A percentile compares a stretch with the other conserved stretches of the same genome.
phyloP scores from a whole-genome alignment of 2,113 vertebrate genomes.

The Galemys pyrenaicus region DNA sequence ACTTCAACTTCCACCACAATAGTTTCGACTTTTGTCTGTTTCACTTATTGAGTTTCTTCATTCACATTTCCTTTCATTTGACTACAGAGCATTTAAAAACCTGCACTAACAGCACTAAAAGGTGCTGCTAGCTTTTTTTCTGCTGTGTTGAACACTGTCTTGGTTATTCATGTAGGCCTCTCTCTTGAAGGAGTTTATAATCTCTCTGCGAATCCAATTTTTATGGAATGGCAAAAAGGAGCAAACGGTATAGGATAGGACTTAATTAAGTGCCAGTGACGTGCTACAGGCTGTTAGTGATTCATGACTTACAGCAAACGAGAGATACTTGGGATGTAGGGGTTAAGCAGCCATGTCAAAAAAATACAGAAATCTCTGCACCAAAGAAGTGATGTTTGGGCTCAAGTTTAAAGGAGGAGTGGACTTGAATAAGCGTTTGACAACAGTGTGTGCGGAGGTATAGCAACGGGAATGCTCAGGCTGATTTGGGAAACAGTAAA shows the following conservation, averaged over 20 bases:
- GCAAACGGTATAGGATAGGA: background rate
- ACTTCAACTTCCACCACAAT: background rate
- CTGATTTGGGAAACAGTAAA: constrained; percentile 42
- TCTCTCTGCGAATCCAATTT: constrained; percentile 6
- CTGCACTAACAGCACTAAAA: background rate
- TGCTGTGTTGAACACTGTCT: background rate
- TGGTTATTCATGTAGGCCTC: background rate
- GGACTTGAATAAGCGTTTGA: background rate
- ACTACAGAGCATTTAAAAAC: constrained; percentile 19
- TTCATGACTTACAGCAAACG: background rate
- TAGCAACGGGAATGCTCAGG: background rate
- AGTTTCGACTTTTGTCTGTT: background rate
- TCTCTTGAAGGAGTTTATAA: background rate
- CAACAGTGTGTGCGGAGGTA: background rate
- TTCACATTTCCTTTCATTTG: constrained; percentile 8
- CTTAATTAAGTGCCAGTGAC: background rate
- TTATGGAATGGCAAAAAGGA: constrained; percentile 4
- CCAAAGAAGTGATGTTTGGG: background rate
- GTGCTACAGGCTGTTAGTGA: constrained; percentile 5
- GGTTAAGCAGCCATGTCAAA: background rate
- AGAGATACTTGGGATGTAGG: background rate
- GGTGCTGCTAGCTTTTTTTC: too few relatives aligned
- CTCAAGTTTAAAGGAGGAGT: background rate
- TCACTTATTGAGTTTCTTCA: background rate
- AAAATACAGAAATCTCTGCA: background rate